Evolutionary conservation across 2,113 vertebrate species (phyloP).

Genomic region (Lagopus leucura): DNA sequence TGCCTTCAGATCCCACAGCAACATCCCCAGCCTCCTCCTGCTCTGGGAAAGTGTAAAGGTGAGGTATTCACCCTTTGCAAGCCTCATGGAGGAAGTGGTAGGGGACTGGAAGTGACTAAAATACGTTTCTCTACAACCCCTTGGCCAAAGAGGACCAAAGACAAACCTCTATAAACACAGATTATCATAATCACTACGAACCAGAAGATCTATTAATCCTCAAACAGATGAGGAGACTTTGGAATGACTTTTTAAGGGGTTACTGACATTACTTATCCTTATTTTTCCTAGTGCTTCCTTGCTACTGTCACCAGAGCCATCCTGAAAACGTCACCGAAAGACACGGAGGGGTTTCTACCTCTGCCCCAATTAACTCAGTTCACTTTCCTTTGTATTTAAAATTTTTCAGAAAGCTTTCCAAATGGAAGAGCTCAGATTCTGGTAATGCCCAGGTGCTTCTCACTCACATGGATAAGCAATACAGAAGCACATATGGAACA

Average conservation of each 20-base stretch:
- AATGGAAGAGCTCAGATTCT: neutral
- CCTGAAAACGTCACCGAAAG: neutral
- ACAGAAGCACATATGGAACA: neutral
- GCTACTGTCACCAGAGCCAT: neutral
- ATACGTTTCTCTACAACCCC: neutral
- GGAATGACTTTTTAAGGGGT: neutral
- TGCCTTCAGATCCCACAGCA: neutral
- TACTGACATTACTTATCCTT: neutral
- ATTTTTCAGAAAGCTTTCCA: neutral
- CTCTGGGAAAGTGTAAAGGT: neutral
- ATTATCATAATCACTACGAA: neutral
- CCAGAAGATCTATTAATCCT: neutral
- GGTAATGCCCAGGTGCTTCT: neutral
- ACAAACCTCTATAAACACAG: neutral
- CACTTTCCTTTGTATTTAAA: neutral
- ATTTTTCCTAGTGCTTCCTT: neutral
- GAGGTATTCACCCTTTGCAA: neutral
- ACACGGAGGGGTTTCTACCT: neutral
- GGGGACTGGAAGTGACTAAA: neutral
- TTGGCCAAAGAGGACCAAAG: neutral
- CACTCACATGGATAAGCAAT: neutral
- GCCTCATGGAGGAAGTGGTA: neutral
- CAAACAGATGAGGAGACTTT: neutral
- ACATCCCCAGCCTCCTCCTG: neutral
- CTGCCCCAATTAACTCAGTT: neutral